phyloP scores from a whole-genome alignment of 1,140 invertebrate species.

The Leptestheria dahalacensis region DNA sequence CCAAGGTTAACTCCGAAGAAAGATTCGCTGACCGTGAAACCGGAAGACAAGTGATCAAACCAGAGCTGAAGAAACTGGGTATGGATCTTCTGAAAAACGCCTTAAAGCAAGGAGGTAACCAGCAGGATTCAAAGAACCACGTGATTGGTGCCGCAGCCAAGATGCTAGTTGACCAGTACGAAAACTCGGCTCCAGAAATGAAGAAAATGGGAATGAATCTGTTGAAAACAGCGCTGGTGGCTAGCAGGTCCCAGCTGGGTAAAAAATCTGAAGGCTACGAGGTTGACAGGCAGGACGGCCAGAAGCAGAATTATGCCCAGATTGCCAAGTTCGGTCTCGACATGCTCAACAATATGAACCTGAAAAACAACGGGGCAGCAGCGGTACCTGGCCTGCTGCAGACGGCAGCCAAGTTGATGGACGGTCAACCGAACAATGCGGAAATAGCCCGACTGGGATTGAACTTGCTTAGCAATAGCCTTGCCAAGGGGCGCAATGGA shows the following conservation, averaged over 20 bases:
- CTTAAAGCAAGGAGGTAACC: neutral
- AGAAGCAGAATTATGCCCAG: neutral
- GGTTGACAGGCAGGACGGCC: too few species aligned
- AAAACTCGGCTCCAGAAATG: neutral
- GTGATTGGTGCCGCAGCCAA: neutral
- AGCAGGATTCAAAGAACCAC: neutral
- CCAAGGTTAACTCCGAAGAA: neutral
- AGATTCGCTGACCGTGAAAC: neutral
- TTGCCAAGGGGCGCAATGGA: neutral
- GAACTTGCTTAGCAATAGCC: neutral
- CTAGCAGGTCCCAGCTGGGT: neutral
- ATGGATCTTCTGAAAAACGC: neutral
- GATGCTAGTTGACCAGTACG: neutral
- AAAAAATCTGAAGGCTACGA: neutral
- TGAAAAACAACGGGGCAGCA: neutral
- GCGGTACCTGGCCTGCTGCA: constrained; percentile 1
- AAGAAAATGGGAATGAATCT: neutral
- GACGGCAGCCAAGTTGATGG: constrained; percentile 3
- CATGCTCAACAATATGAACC: neutral
- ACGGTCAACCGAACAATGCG: neutral
- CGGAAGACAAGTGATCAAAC: neutral
- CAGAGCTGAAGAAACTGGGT: neutral
- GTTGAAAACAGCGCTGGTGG: neutral
- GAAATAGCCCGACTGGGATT: neutral
- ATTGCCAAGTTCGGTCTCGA: neutral